phyloP scores from a whole-genome alignment of 2,113 vertebrate genomes.

The Charina bottae region DNA sequence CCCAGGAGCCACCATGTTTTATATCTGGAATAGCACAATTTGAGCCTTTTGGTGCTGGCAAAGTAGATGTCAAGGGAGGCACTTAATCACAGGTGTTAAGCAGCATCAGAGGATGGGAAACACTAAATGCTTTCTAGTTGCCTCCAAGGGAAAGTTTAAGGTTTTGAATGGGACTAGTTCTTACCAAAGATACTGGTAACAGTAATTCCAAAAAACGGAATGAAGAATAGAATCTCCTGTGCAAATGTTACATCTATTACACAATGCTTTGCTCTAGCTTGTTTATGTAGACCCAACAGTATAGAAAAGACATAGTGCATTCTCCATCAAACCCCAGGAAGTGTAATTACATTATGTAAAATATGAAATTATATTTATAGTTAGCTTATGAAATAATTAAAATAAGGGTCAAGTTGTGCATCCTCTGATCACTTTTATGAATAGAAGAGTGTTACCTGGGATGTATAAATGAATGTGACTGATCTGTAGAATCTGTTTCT shows the following conservation, averaged over 20 bases:
- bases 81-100: background rate
- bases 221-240: background rate
- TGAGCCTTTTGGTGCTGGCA: background rate
- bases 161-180: background rate
- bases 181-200: background rate
- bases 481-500: slow-evolving; percentile 84
- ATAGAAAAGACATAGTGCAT: background rate
- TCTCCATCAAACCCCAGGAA: background rate
- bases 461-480: slow-evolving; percentile 83
- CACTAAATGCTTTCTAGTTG: background rate
- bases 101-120: background rate
- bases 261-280: background rate
- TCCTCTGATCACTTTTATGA: background rate
- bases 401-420: background rate
- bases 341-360: background rate
- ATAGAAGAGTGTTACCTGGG: slow-evolving; percentile 82
- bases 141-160: background rate
- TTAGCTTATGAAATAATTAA: background rate
- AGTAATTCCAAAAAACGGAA: background rate
- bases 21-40: background rate
- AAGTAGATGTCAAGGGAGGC: background rate
- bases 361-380: background rate
- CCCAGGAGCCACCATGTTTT: background rate
- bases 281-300: background rate
- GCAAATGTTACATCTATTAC: background rate